Base-by-base conservation (phyloP, 2,888 invertebrate genomes). In the Stenotaenia linearis region DNA sequence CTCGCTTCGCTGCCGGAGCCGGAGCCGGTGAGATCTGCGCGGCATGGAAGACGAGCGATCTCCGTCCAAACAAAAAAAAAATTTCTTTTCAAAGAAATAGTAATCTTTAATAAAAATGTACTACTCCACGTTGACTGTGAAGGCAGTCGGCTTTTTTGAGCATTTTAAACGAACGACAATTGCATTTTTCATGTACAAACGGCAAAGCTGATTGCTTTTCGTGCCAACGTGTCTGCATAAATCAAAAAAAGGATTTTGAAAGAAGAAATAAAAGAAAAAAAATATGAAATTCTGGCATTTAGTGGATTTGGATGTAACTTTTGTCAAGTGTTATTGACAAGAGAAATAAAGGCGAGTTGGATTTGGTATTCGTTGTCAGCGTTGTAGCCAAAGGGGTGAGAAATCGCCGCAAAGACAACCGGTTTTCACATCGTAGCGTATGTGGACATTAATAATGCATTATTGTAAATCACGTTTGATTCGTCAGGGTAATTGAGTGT, bases 381-480 rank as follows among this genome's bases (percentile, higher is more conserved):
- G 69, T 15, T 69, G 69, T 69, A 25, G 69, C 69, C 69, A 25
- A 1, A 69, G 25, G 69, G 28, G 69, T 28, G 9, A 69, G n/a
- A 28, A 69, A 69, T 28, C 25, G 18, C 21, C 1, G 45, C 61
- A 61, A 10, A 23, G 61, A 23, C 69, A 69, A 69, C 69, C 69
- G 69, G 69, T 69, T 69, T 69, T 28, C 25, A n/a, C 4, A 3
- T n/a, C 23, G 69, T 69, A 15, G 21, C 25, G 25, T 10, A 69
- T 28, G 25, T 28, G 28, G 69, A 23, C 69, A 25, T 23, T 23
- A 69, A 25, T 23, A 69, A 69, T 69, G 69, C 25, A 69, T 23
- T 25, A 69, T 69, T 69, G 69, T 69, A 69, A 69, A 69, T 69
- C 25, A 69, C 25, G 69, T 69, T 28, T 69, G 69, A 69, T 69